These are phyloP conservation scores for Drosophila truncata DNA, from an alignment of 1,140 invertebrate genomes.

Conservation along the genomic window DNA sequence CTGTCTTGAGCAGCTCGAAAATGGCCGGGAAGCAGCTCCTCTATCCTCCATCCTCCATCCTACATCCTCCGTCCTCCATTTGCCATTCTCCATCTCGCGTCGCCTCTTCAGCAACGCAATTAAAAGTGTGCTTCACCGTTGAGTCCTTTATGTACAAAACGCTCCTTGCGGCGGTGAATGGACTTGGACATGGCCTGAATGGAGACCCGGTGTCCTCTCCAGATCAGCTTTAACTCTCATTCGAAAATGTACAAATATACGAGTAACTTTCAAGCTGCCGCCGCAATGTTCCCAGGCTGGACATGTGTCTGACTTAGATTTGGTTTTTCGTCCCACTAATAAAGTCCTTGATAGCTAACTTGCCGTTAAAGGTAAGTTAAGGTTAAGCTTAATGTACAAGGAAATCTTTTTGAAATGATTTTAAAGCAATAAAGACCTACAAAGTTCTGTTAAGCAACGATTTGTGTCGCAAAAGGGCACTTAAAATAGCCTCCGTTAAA, in stretches of 20 bases:
- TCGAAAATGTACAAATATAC: not conserved
- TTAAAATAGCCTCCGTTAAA: no score
- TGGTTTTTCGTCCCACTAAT: not conserved
- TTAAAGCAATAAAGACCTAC: not conserved
- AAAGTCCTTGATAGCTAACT: not conserved
- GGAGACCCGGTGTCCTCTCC: slow-evolving; percentile 5
- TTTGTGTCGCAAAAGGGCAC: no score
- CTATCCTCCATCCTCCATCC: slow-evolving; percentile 5
- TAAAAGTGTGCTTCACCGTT: not conserved
- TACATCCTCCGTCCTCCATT: not conserved
- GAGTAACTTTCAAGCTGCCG: slow-evolving; percentile 6
- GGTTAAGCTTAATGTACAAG: not conserved
- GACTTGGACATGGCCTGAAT: slow-evolving; percentile 8
- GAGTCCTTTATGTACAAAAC: slow-evolving; percentile 5
- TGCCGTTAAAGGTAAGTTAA: not conserved
- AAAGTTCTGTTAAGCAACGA: not conserved
- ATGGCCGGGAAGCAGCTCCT: slow-evolving; percentile 21
- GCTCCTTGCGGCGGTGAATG: slow-evolving; percentile 11
- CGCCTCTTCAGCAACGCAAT: slow-evolving; percentile 11
- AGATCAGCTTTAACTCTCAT: slow-evolving; percentile 16
- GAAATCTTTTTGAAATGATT: not conserved
- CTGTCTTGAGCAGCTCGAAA: slow-evolving; percentile 30
- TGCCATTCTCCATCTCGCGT: slow-evolving; percentile 2
- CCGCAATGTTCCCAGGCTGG: not conserved
- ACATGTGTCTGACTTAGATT: not conserved